Evolutionary conservation across 2,113 vertebrate genomes (phyloP).

Genomic region (Anguilla japonica): DNA sequence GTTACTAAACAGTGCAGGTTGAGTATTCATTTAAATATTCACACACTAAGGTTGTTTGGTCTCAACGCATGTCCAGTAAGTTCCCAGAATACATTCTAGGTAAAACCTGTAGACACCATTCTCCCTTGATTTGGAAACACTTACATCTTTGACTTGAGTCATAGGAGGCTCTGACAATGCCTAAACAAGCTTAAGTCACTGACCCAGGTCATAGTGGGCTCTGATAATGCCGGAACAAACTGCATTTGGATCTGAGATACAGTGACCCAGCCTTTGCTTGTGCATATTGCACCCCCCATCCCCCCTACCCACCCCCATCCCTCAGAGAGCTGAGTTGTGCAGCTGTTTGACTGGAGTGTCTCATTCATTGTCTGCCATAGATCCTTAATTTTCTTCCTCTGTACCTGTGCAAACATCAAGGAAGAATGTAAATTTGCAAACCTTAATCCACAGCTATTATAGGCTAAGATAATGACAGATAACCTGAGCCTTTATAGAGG

Average conservation of each 20-base stretch:
- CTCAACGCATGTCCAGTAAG: too few species aligned
- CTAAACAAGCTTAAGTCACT: background rate
- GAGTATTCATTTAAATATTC: too few species aligned
- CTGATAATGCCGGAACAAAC: background rate
- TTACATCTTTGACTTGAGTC: too few species aligned
- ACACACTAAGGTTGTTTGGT: too few species aligned
- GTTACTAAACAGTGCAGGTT: too few species aligned
- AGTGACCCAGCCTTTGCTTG: background rate
- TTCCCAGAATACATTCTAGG: too few species aligned
- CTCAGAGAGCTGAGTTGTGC: background rate
- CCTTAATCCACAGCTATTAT: background rate
- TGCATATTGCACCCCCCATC: too few species aligned
- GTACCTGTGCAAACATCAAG: background rate
- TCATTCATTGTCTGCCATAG: background rate
- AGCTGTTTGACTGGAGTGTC: background rate
- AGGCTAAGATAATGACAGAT: constrained; percentile 2
- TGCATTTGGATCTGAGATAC: background rate
- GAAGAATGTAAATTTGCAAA: background rate
- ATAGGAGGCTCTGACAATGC: too few species aligned
- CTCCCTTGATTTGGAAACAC: too few species aligned
- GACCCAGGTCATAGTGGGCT: background rate
- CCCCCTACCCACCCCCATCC: too few species aligned
- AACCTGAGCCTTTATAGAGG: background rate
- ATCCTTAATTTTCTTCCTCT: background rate
- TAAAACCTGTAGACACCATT: too few species aligned